Evolutionary conservation across 2,888 invertebrate species (phyloP), one percentile per base, ranked within the genome.

Genomic region (Salpingus planirostris): DNA sequence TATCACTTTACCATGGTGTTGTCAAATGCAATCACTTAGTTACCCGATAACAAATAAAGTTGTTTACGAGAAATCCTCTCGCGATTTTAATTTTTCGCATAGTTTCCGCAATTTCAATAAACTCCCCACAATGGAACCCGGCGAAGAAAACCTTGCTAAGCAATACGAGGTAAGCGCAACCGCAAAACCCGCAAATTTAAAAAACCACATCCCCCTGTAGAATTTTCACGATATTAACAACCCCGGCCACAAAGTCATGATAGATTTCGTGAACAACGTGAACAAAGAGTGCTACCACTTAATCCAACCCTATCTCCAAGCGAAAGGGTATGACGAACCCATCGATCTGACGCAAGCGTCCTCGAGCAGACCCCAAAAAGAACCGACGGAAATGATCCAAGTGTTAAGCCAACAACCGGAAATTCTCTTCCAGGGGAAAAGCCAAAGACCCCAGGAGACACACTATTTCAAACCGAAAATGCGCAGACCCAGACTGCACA

Each of bases 101-200:
- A 4, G 23, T 23, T 23, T 23, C 11, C 23, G 23, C 5, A 10
- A 5, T 23, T 23, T 23, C 5, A 23, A 23, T 5, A 23, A 23
- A 8, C 10, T 11, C 23, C 21, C 39, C 40, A 30, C 49, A 47
- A 49, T 49, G 49, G 49, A 49, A 47, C 46, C 49, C 41, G 35
- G 18, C 25, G 40, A 44, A 36, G 40, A 35, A 33, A 23, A 25
- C 13, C 42, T 44, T 37, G 33, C 44, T 41, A 47, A 47, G 44
- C 47, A 40, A 49, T 46, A 35, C 38, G 26, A 32, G 31, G 40
- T 43, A 35, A 38, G 36, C 34, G n/a, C n/a, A n/a, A n/a, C n/a
- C n/a, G n/a, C n/a, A n/a, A n/a, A n/a, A n/a, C n/a, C n/a, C n/a
- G n/a, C n/a, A n/a, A n/a, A 24, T 14, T 24, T 29, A 15, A 33